A percentile compares a stretch with the other conserved stretches of the same genome.
These are phyloP conservation scores for Neotoxoptera formosana DNA, from an alignment of 1,140 invertebrate genomes.

Conservation along the genomic window DNA sequence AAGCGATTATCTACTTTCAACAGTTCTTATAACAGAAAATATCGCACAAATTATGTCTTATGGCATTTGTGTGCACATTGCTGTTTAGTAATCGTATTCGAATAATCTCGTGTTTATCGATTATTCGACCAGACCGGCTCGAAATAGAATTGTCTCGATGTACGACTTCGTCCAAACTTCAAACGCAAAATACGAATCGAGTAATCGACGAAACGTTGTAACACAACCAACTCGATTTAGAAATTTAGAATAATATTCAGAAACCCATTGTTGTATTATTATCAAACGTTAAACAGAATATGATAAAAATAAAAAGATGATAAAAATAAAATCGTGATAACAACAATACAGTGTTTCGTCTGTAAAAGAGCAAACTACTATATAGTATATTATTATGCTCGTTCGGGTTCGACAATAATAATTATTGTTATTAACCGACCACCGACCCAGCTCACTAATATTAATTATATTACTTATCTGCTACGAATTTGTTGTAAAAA, in stretches of 20 bases:
- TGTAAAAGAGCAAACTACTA: not conserved
- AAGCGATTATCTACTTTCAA: not conserved
- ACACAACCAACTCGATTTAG: not conserved
- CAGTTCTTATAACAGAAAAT: not conserved
- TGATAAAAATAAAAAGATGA: not conserved
- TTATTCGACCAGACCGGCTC: not conserved
- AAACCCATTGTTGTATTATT: not conserved
- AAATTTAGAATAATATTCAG: constrained; percentile 4
- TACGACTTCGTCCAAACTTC: not conserved
- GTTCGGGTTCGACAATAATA: too few species aligned
- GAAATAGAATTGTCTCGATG: not conserved
- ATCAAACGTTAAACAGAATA: constrained; percentile 2
- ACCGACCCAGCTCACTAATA: not conserved
- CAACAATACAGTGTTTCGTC: not conserved
- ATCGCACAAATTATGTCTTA: not conserved
- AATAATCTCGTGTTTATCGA: not conserved
- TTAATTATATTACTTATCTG: too few species aligned
- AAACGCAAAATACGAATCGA: not conserved
- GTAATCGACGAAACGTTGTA: not conserved
- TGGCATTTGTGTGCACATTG: not conserved
- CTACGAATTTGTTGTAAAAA: too few species aligned
- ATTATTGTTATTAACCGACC: not conserved
- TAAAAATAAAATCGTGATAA: not conserved
- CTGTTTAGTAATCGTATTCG: not conserved
- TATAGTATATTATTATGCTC: not conserved